A percentile compares a stretch with the other conserved stretches of the same genome.
phyloP scores from a whole-genome alignment of 2,888 invertebrate species.

The Heliothis peltigera region DNA sequence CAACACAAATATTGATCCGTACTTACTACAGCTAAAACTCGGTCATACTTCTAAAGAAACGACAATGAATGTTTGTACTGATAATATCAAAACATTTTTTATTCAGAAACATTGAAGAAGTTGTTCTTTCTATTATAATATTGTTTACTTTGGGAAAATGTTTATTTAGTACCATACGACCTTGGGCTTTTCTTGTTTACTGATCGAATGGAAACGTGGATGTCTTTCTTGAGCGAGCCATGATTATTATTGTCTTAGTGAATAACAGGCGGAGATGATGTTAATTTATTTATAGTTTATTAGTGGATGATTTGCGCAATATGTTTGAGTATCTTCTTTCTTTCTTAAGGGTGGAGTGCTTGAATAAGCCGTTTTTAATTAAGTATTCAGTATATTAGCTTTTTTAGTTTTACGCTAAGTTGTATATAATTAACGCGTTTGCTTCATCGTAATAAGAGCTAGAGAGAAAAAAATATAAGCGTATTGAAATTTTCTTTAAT shows the following conservation, averaged over 20 bases:
- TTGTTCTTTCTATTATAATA: constrained; percentile 1
- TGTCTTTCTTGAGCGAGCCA: not conserved
- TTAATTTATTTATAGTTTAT: not conserved
- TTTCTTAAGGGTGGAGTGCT: not conserved
- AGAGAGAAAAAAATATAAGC: too few relatives aligned
- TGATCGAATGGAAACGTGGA: not conserved
- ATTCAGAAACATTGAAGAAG: not conserved
- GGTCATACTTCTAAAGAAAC: not conserved
- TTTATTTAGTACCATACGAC: not conserved
- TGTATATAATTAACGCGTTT: too few relatives aligned
- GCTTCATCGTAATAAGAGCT: too few relatives aligned
- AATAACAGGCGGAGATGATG: not conserved
- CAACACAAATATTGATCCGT: not conserved
- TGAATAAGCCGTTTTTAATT: too few relatives aligned
- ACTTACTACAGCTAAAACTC: not conserved
- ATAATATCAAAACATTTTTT: not conserved
- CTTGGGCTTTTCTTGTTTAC: not conserved
- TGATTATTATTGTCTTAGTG: not conserved
- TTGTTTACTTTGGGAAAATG: constrained; percentile 1
- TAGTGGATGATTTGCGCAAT: not conserved
- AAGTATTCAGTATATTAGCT: too few relatives aligned
- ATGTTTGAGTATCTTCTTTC: not conserved
- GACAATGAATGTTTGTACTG: not conserved
- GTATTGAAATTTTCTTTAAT: not conserved
- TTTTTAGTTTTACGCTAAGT: too few relatives aligned